Conservation (phyloP, 2,797 vertebrate species). For the Lepus oiostolus region DNA sequence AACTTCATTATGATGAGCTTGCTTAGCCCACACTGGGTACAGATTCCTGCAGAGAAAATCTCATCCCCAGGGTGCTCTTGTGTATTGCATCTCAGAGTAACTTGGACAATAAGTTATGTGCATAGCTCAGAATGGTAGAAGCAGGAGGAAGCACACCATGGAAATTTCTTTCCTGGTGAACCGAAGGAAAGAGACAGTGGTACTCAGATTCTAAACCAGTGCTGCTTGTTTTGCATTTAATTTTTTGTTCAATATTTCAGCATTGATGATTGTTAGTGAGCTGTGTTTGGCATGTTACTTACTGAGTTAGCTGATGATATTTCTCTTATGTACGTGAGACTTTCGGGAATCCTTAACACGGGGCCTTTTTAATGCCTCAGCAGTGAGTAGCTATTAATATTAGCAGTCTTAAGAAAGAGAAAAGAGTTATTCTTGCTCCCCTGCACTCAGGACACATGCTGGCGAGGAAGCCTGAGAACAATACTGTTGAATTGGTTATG, state of each 20-base stretch:
- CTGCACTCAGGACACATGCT: constrained; percentile 56
- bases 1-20: constrained; percentile 33
- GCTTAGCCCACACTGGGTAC: background rate
- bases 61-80: background rate
- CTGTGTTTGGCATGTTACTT: constrained; percentile 27
- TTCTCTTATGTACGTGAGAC: constrained; percentile 38
- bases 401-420: constrained; percentile 44
- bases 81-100: background rate
- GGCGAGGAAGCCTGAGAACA: constrained; percentile 56
- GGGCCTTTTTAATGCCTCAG: constrained; percentile 25
- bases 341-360: background rate
- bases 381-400: constrained; percentile 35
- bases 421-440: constrained; percentile 25
- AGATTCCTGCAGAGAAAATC: constrained; percentile 52
- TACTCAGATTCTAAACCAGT: constrained; percentile 35
- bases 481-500: constrained; percentile 16
- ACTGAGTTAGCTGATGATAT: background rate
- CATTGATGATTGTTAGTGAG: constrained; percentile 31
- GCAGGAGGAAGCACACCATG: background rate
- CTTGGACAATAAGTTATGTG: background rate
- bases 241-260: constrained; percentile 26
- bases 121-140: constrained; percentile 23
- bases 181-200: background rate
- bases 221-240: constrained; percentile 51
- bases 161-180: constrained; percentile 19